phyloP scores from a whole-genome alignment of 2,888 invertebrate species.

The Parnassius apollo region DNA sequence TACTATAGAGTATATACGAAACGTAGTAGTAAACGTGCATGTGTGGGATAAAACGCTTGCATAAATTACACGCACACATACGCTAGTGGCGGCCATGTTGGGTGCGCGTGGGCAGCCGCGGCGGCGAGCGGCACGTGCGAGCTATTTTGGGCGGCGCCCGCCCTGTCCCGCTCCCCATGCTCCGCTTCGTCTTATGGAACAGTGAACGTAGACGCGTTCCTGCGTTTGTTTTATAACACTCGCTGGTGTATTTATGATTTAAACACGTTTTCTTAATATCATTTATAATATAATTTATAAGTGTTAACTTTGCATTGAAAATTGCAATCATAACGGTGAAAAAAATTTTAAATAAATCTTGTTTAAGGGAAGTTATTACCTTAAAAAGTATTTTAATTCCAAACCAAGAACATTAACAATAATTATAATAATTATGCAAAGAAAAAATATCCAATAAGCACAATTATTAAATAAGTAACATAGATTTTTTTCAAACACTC shows the following conservation, averaged over 20 bases:
- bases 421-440: too few relatives aligned
- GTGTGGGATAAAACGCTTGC: conserved; percentile 36
- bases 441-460: too few relatives aligned
- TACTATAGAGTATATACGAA: conserved; percentile 11
- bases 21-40: conserved; percentile 1
- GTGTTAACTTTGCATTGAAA: too few relatives aligned
- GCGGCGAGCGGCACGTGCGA: conserved; percentile 74
- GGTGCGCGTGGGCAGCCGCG: conserved; percentile 75
- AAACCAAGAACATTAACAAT: too few relatives aligned
- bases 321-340: too few relatives aligned
- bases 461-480: too few relatives aligned
- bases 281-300: background rate
- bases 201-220: conserved; percentile 27
- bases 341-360: too few relatives aligned
- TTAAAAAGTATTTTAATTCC: too few relatives aligned
- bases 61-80: conserved; percentile 57
- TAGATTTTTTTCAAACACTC: too few relatives aligned
- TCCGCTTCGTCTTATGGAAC: conserved; percentile 17
- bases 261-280: conserved; percentile 13
- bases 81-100: conserved; percentile 68
- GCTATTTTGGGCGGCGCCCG: conserved; percentile 77
- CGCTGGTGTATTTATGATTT: conserved; percentile 20
- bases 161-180: conserved; percentile 40
- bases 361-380: too few relatives aligned
- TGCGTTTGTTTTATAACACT: conserved; percentile 24